These are phyloP conservation scores for Synanthedon formicaeformis DNA, from an alignment of 2,888 invertebrate species.

Conservation along the genomic window DNA sequence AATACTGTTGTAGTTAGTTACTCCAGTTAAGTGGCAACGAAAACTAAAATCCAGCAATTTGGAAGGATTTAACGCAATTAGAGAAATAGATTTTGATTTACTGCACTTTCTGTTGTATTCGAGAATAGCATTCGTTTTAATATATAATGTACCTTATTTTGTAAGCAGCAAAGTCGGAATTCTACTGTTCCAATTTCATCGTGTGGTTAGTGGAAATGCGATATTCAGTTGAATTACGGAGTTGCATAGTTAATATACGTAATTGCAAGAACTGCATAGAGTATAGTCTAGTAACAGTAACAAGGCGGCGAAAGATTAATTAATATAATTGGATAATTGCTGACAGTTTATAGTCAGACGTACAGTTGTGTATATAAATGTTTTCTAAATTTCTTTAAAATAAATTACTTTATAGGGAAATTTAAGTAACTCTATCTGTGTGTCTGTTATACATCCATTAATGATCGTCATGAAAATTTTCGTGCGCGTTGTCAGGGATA, in stretches of 20 bases:
- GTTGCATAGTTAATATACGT: constrained; percentile 4
- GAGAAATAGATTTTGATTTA: not conserved
- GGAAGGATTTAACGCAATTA: not conserved
- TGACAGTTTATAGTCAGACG: not conserved
- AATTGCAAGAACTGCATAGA: constrained; percentile 2
- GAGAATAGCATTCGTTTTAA: not conserved
- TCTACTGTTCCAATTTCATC: not conserved
- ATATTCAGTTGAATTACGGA: not conserved
- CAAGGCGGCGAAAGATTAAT: constrained; percentile 4
- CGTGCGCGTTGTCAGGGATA: no score
- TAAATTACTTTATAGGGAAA: no score
- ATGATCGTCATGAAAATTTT: no score
- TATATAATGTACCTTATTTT: not conserved
- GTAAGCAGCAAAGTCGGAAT: not conserved
- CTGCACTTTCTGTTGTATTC: not conserved
- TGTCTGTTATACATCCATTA: no score
- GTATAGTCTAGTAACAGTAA: constrained; percentile 1
- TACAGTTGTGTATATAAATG: not conserved
- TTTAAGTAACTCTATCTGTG: no score
- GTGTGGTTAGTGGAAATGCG: not conserved
- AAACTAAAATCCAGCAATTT: not conserved
- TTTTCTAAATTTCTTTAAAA: no score
- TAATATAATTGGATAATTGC: constrained; percentile 4
- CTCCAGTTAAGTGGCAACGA: not conserved
- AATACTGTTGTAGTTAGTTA: no score